Percentiles rank a stretch among this genome's conserved stretches.
Conservation (phyloP, 1,140 invertebrate genomes). For the Bradysia coprophila region DNA sequence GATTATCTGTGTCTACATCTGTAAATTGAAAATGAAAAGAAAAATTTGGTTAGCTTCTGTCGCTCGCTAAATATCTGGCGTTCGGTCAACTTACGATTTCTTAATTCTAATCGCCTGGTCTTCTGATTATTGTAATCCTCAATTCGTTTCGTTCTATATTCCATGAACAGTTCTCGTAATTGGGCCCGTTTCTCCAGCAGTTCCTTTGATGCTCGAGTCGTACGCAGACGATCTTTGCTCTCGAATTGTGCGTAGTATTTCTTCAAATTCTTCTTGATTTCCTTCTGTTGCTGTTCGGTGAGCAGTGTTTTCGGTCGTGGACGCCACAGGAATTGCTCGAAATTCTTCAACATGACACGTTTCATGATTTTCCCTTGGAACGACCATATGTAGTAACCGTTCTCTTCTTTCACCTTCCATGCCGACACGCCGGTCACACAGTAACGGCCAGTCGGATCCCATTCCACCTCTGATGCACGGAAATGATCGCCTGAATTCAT, state of each 20-base stretch:
- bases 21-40: constrained; percentile 12
- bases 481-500: constrained; percentile 91
- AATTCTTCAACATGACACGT: constrained; percentile 72
- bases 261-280: constrained; percentile 96
- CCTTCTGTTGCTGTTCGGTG: constrained; percentile 61
- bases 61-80: not conserved
- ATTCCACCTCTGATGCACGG: constrained; percentile 81
- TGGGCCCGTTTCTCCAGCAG: constrained; percentile 82
- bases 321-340: constrained; percentile 92
- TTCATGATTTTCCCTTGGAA: constrained; percentile 77
- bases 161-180: constrained; percentile 74
- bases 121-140: constrained; percentile 62
- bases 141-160: constrained; percentile 54
- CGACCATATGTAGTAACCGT: constrained; percentile 92
- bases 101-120: constrained; percentile 57
- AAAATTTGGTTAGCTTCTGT: constrained; percentile 3
- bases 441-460: constrained; percentile 98
- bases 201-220: constrained; percentile 91
- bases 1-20: constrained; percentile 86
- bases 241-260: constrained; percentile 94
- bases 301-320: constrained; percentile 81
- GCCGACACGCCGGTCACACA: constrained; percentile 87
- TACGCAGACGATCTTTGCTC: constrained; percentile 82
- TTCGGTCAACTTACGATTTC: constrained; percentile 52
- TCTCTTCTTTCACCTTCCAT: constrained; percentile 94